Evolutionary conservation across 2,113 vertebrate species (phyloP).

Genomic region (Cheilinus undulatus): DNA sequence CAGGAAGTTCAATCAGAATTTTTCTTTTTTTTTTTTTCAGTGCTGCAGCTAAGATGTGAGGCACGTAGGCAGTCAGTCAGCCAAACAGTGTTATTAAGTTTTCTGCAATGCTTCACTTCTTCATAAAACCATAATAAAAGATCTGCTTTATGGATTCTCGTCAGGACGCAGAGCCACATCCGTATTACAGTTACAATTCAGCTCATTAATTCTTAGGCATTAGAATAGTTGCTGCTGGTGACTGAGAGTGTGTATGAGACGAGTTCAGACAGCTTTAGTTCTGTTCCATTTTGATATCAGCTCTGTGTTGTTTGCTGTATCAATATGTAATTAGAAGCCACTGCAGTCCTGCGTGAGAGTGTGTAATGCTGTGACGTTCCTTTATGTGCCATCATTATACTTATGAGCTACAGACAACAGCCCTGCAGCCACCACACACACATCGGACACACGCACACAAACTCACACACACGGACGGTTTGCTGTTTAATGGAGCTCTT

Average conservation of each 20-base stretch:
- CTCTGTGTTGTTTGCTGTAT: constrained; percentile 63
- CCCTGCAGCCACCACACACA: constrained; percentile 50
- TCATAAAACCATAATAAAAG: constrained; percentile 67
- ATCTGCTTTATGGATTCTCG: constrained; percentile 59
- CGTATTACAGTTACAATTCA: constrained; percentile 58
- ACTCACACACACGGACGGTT: constrained; percentile 65
- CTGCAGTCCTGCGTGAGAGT: constrained; percentile 39
- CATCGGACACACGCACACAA: constrained; percentile 21
- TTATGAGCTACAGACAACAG: constrained; percentile 72
- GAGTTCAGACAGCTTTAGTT: constrained; percentile 27
- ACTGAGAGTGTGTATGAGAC: constrained; percentile 23
- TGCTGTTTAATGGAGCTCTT: constrained; percentile 78
- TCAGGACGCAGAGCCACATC: constrained; percentile 54
- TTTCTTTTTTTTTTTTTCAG: background rate
- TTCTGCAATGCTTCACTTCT: constrained; percentile 62
- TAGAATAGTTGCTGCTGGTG: constrained; percentile 38
- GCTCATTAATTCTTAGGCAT: constrained; percentile 64
- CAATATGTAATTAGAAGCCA: constrained; percentile 71
- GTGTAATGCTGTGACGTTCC: constrained; percentile 37
- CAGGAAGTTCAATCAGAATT: constrained; percentile 28
- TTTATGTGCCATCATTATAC: constrained; percentile 72
- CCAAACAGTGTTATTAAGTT: constrained; percentile 63
- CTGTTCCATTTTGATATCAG: constrained; percentile 51
- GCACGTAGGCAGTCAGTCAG: constrained; percentile 56
- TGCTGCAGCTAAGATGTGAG: constrained; percentile 38